Evolutionary conservation across 2,113 vertebrate genomes (phyloP).

Genomic region (Microcebus tavaratra): DNA sequence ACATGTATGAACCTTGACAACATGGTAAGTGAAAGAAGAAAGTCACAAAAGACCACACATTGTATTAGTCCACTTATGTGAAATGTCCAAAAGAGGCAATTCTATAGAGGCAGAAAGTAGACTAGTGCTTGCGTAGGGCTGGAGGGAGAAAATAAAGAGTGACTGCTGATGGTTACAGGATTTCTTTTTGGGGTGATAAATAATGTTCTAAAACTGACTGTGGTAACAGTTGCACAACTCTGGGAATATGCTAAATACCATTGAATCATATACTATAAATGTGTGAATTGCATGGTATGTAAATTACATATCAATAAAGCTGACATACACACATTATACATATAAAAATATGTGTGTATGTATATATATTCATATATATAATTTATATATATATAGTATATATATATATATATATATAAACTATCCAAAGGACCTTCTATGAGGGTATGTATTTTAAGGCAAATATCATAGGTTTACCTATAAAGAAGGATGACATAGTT

Average conservation of each 20-base stretch:
- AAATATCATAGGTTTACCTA: not conserved
- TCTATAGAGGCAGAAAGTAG: not conserved
- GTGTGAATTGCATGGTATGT: not conserved
- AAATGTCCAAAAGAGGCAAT: not conserved
- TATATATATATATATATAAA: too few species aligned
- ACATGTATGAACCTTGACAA: not conserved
- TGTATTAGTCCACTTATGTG: not conserved
- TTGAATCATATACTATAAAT: not conserved
- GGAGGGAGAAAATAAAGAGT: not conserved
- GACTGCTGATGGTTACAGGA: not conserved
- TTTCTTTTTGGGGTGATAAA: not conserved
- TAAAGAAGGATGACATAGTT: not conserved
- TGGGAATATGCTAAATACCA: slow-evolving; percentile 6
- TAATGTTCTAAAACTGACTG: not conserved
- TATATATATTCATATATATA: too few species aligned
- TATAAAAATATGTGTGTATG: too few species aligned
- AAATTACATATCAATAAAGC: not conserved
- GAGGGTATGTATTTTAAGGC: not conserved
- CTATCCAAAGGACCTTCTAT: not conserved
- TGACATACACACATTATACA: not conserved
- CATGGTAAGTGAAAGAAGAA: slow-evolving; percentile 13
- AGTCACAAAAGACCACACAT: not conserved
- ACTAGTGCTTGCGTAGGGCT: not conserved
- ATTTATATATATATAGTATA: too few species aligned
- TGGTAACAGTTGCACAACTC: not conserved